These are phyloP conservation scores for Malaclemys terrapin DNA, from an alignment of 2,113 vertebrate species.

Conservation along the genomic window DNA sequence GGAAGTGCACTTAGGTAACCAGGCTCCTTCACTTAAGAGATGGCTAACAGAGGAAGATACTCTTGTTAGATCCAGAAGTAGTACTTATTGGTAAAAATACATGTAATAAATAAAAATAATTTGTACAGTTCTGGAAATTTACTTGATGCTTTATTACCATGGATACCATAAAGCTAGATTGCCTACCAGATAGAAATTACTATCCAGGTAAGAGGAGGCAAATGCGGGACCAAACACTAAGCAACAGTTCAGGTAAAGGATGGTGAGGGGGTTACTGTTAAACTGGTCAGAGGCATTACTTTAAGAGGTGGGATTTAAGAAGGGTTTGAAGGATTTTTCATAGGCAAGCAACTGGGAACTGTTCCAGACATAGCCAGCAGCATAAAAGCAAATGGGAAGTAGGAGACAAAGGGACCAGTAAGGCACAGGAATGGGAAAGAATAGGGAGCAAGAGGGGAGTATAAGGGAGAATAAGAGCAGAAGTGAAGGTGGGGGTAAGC, in stretches of 20 bases:
- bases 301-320: background rate
- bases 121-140: background rate
- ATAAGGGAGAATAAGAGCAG: background rate
- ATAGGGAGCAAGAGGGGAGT: background rate
- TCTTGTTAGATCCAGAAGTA: background rate
- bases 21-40: background rate
- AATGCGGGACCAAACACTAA: background rate
- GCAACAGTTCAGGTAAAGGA: background rate
- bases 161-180: background rate
- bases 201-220: background rate
- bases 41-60: background rate
- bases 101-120: background rate
- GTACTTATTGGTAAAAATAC: background rate
- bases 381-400: background rate
- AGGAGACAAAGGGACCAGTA: background rate
- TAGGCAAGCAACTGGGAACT: background rate
- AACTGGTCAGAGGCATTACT: background rate
- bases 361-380: background rate
- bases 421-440: background rate
- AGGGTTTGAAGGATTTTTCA: background rate
- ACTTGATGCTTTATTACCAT: background rate
- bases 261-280: background rate
- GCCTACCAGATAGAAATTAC: background rate
- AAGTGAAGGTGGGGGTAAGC: background rate
- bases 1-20: background rate